Evolutionary conservation across 2,113 vertebrate species (phyloP).

Genomic region (Sapayoa aenigma): DNA sequence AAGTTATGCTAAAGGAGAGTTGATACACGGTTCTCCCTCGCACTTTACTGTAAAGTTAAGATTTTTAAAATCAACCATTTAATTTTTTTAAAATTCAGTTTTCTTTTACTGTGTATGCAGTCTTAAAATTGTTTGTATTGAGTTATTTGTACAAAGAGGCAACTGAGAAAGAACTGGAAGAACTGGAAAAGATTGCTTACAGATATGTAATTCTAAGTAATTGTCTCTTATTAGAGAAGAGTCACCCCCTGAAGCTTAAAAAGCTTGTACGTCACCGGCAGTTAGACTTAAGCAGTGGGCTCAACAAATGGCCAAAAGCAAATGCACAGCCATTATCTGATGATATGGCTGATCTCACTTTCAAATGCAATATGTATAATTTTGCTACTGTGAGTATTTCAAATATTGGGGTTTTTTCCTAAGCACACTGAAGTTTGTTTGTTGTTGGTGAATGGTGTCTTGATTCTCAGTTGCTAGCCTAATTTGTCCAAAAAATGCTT

Average conservation of each 20-base stretch:
- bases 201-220: background rate
- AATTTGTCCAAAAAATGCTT: background rate
- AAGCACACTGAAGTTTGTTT: background rate
- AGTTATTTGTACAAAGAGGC: background rate
- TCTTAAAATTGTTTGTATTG: background rate
- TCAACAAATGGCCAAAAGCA: background rate
- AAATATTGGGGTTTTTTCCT: background rate
- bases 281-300: background rate
- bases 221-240: background rate
- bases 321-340: background rate
- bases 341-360: background rate
- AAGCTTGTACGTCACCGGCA: background rate
- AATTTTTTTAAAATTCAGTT: background rate
- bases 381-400: background rate
- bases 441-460: background rate
- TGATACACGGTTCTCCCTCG: background rate
- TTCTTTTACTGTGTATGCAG: background rate
- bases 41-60: background rate
- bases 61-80: background rate
- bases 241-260: background rate
- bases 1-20: background rate
- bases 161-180: background rate
- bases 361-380: background rate
- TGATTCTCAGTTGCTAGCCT: background rate
- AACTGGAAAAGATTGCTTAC: background rate